phyloP scores from a whole-genome alignment of 2,113 vertebrate species.

The Saccopteryx bilineata region DNA sequence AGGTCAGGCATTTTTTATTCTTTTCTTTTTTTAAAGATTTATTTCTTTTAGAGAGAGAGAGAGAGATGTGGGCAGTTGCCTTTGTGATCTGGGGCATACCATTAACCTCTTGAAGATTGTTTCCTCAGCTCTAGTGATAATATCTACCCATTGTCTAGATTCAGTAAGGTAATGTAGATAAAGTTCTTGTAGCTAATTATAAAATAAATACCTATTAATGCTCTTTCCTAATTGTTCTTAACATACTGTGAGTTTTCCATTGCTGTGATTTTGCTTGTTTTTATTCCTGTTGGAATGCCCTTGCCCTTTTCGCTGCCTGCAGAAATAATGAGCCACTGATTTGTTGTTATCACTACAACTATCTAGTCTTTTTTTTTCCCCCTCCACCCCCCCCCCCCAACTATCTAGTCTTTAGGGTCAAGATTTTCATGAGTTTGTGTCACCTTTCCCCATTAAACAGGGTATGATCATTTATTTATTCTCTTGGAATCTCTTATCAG shows the following conservation, averaged over 20 bases:
- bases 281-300: conserved; percentile 6
- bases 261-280: not conserved
- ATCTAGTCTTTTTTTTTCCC: no score
- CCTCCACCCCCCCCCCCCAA: no score
- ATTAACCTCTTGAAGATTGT: conserved; percentile 35
- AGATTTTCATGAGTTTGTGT: conserved; percentile 33
- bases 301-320: not conserved
- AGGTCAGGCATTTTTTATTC: no score
- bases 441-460: not conserved
- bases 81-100: not conserved
- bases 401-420: not conserved
- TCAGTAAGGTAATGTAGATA: not conserved
- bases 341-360: not conserved
- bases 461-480: conserved; percentile 29
- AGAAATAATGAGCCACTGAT: conserved; percentile 37
- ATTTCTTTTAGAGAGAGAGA: no score
- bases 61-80: no score
- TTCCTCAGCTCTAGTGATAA: conserved; percentile 25
- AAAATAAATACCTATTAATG: not conserved
- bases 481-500: not conserved
- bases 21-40: no score
- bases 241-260: conserved; percentile 18
- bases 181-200: not conserved
- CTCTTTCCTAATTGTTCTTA: conserved; percentile 31
- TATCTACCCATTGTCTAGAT: not conserved